phyloP scores from a whole-genome alignment of 2,888 invertebrate genomes.

The Bruchidius siliquastri region DNA sequence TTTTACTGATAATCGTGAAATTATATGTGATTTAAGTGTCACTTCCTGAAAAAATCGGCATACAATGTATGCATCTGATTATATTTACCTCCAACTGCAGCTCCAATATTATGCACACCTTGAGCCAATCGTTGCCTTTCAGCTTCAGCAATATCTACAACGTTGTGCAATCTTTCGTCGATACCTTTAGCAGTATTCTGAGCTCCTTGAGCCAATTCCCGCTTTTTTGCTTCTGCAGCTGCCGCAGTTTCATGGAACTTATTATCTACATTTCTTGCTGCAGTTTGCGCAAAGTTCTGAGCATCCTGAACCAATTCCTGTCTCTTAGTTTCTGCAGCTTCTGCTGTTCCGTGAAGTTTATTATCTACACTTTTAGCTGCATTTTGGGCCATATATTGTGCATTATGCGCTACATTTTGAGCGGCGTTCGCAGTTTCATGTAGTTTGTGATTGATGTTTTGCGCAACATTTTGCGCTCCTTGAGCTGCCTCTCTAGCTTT shows the following conservation, averaged over 20 bases:
- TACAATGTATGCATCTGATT: not conserved
- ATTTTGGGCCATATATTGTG: constrained; percentile 10
- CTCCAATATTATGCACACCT: constrained; percentile 12
- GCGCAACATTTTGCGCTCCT: constrained; percentile 12
- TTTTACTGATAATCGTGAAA: no score
- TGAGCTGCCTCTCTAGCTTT: constrained; percentile 11
- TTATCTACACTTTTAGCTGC: constrained; percentile 16
- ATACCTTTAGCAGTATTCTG: constrained; percentile 40
- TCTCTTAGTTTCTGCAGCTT: constrained; percentile 20
- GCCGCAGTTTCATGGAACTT: constrained; percentile 22
- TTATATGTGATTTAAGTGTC: no score
- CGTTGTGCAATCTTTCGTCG: constrained; percentile 52
- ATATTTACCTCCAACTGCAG: constrained; percentile 6
- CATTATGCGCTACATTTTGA: constrained; percentile 17
- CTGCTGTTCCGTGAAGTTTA: constrained; percentile 20
- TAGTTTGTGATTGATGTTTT: constrained; percentile 3
- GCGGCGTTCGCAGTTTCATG: constrained; percentile 18
- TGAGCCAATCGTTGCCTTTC: constrained; percentile 12
- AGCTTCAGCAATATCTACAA: constrained; percentile 14
- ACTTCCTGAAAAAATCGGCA: no score
- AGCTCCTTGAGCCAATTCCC: constrained; percentile 14
- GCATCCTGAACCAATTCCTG: constrained; percentile 9
- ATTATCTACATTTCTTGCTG: constrained; percentile 9
- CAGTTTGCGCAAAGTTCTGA: constrained; percentile 15
- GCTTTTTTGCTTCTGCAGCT: constrained; percentile 19